These are phyloP conservation scores for Conus betulinus DNA, from an alignment of 1,140 invertebrate genomes.

Conservation along the genomic window DNA sequence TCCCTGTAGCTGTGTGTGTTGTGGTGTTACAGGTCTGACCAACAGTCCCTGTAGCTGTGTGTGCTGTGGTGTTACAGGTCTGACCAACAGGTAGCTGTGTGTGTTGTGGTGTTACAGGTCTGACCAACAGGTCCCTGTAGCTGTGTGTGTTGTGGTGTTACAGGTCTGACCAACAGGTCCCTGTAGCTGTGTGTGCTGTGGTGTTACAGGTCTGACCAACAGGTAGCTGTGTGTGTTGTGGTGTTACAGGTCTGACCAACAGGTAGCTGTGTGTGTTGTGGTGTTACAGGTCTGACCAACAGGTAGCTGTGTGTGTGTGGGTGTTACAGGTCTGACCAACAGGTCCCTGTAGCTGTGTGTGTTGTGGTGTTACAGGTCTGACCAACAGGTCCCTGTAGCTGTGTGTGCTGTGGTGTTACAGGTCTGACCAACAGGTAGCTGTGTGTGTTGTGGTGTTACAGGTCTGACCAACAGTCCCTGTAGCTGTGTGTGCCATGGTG, in stretches of 20 bases:
- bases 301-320: too few species aligned
- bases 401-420: neutral
- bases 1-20: neutral
- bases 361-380: too few species aligned
- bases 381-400: neutral
- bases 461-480: neutral
- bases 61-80: too few species aligned
- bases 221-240: neutral
- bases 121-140: neutral
- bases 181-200: neutral
- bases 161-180: neutral
- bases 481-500: neutral
- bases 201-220: neutral
- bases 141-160: neutral
- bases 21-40: slow-evolving; percentile 54
- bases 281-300: too few species aligned
- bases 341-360: too few species aligned
- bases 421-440: neutral
- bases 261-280: neutral
- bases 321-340: too few species aligned
- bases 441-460: neutral
- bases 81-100: too few species aligned
- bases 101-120: too few species aligned
- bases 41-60: slow-evolving; percentile 40
- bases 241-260: slow-evolving; percentile 60